A percentile compares a stretch with the other conserved stretches of the same genome.
These are phyloP conservation scores for Brachypterus glaber DNA, from an alignment of 2,888 invertebrate genomes.

Conservation along the genomic window DNA sequence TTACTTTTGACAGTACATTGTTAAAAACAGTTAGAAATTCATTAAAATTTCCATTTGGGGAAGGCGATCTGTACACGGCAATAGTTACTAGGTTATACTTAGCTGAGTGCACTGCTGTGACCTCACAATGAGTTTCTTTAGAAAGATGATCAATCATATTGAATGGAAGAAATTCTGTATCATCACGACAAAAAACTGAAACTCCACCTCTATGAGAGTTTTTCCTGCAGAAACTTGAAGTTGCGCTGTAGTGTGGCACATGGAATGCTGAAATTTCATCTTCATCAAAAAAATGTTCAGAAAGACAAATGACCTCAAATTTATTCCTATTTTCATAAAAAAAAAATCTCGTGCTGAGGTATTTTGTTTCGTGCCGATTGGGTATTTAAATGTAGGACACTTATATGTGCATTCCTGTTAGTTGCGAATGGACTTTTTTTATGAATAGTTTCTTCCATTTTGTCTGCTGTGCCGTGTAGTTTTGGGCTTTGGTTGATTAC, in stretches of 20 bases:
- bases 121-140: neutral
- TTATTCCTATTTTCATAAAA: no score
- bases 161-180: neutral
- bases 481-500: no score
- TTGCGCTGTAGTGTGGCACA: neutral
- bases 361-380: neutral
- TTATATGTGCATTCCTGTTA: no score
- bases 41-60: neutral
- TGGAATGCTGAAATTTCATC: neutral
- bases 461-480: no score
- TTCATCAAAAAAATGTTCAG: neutral
- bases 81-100: neutral
- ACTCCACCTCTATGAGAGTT: neutral
- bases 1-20: neutral
- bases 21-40: neutral
- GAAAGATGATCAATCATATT: neutral
- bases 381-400: neutral
- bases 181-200: neutral
- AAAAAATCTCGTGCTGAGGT: neutral
- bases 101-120: neutral
- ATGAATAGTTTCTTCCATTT: no score
- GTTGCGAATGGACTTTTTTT: no score
- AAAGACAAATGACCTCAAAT: neutral
- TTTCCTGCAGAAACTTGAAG: neutral
- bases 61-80: neutral